Conservation (phyloP, 2,113 vertebrate genomes). For the Heteronetta atricapilla region DNA sequence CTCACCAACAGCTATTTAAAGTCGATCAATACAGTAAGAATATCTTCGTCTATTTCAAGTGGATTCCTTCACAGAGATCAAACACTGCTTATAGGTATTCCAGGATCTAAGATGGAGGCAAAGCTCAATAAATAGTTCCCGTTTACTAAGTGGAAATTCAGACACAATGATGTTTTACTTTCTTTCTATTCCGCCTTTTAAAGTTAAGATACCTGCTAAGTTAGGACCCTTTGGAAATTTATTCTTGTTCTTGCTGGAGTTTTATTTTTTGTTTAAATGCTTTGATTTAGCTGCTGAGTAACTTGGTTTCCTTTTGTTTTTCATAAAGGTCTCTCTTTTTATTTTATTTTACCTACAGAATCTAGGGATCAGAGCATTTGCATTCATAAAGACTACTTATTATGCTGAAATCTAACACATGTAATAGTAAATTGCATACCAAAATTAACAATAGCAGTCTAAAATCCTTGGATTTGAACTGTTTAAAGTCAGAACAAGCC, state of each 20-base stretch:
- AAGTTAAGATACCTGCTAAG: not conserved
- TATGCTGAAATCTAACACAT: not conserved
- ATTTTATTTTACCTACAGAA: not conserved
- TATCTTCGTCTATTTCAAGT: not conserved
- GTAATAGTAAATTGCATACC: not conserved
- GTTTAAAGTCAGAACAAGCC: not conserved
- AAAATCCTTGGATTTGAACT: not conserved
- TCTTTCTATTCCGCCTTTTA: not conserved
- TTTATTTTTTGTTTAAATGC: not conserved
- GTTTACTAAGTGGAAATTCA: conserved; percentile 8
- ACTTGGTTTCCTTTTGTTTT: not conserved
- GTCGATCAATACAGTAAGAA: not conserved
- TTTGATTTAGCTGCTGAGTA: not conserved
- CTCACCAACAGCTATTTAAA: not conserved
- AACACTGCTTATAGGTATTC: not conserved
- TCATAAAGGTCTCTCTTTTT: not conserved
- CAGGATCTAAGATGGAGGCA: not conserved
- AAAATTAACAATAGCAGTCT: not conserved
- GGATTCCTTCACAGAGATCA: not conserved
- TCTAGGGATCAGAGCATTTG: not conserved
- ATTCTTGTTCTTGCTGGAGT: not conserved
- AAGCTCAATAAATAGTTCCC: conserved; percentile 11
- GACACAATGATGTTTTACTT: not conserved
- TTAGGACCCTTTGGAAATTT: not conserved
- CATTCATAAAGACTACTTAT: not conserved